Conservation (phyloP, 2,113 vertebrate genomes). For the Ctenomys sociabilis region DNA sequence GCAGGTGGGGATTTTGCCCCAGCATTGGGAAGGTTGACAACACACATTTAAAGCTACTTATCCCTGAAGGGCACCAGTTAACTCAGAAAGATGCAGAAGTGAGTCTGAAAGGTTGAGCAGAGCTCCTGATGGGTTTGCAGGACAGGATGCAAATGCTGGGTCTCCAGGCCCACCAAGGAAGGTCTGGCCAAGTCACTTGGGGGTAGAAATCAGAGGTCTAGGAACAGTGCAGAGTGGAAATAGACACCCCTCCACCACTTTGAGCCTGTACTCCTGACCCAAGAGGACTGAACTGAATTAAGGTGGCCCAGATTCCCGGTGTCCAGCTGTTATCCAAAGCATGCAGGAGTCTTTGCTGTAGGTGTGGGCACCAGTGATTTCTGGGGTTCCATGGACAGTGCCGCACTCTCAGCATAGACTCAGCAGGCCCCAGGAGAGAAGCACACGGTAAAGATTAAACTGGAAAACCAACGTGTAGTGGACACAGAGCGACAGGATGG, state of each 20-base stretch:
- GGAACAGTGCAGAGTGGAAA: neutral
- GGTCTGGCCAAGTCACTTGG: neutral
- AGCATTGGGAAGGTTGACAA: neutral
- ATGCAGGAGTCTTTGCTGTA: neutral
- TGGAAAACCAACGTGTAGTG: neutral
- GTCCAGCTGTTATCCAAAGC: neutral
- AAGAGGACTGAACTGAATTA: neutral
- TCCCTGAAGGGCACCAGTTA: neutral
- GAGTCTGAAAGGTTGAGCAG: neutral
- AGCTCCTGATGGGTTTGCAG: neutral
- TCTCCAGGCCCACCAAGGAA: neutral
- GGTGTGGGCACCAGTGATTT: neutral
- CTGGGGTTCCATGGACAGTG: neutral
- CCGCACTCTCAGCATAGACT: neutral
- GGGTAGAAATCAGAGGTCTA: conserved; percentile 1
- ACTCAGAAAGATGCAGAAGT: neutral
- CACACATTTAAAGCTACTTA: neutral
- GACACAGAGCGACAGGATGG: neutral
- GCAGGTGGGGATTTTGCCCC: neutral
- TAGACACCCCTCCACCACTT: neutral
- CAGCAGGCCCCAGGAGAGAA: neutral
- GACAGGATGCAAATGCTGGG: neutral
- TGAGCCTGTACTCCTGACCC: neutral
- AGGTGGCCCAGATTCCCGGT: neutral
- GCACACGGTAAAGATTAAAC: neutral